Conservation (phyloP, 1,140 invertebrate genomes). For the Samia ricini region DNA sequence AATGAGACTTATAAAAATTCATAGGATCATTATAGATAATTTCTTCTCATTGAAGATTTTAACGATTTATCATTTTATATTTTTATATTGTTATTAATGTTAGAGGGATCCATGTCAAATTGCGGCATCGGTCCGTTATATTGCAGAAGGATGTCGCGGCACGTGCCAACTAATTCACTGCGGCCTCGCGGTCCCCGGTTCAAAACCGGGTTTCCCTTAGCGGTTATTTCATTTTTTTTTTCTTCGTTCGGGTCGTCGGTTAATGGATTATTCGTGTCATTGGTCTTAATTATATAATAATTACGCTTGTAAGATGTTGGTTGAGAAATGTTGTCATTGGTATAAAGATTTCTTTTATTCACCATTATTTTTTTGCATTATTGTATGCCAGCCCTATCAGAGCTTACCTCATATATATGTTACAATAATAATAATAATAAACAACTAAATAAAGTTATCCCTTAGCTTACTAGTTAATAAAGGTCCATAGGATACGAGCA, state of each 20-base stretch:
- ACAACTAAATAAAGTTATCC: too few relatives aligned
- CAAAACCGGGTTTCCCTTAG: slow-evolving; percentile 1
- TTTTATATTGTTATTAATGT: background rate
- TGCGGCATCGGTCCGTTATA: slow-evolving; percentile 31
- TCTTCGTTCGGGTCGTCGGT: slow-evolving; percentile 6
- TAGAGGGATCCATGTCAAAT: slow-evolving; percentile 26
- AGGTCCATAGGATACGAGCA: too few relatives aligned
- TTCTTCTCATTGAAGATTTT: background rate
- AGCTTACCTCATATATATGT: too few relatives aligned
- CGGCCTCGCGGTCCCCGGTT: slow-evolving; percentile 6
- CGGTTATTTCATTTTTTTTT: slow-evolving; percentile 7
- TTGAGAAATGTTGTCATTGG: background rate
- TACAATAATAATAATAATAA: too few relatives aligned
- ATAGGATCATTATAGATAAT: background rate
- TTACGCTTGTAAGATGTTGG: background rate
- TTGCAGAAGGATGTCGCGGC: slow-evolving; percentile 39
- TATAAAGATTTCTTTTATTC: too few relatives aligned
- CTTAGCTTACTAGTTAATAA: too few relatives aligned
- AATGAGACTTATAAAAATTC: too few relatives aligned
- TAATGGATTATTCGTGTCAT: slow-evolving; percentile 31
- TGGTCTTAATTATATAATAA: slow-evolving; percentile 14
- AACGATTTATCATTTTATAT: background rate
- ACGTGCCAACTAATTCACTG: slow-evolving; percentile 32
- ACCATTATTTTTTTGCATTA: too few relatives aligned
- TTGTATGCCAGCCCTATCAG: too few relatives aligned